phyloP scores from a whole-genome alignment of 1,140 invertebrate species.

The Drosophila serrata region DNA sequence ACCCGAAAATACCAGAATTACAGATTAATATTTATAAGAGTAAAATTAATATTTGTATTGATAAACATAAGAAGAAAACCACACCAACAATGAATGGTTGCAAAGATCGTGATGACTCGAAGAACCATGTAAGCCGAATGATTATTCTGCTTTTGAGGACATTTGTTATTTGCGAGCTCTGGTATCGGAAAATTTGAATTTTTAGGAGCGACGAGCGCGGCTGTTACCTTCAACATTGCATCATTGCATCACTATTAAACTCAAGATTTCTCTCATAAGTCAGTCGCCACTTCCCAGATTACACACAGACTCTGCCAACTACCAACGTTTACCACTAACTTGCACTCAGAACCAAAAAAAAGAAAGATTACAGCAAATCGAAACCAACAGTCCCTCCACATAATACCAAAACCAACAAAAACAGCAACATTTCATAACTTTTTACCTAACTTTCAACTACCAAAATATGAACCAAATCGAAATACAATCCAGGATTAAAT shows the following conservation, averaged over 20 bases:
- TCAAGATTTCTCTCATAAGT: slow-evolving; percentile 20
- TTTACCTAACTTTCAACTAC: slow-evolving; percentile 49
- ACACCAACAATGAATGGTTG: neutral
- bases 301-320: slow-evolving; percentile 32
- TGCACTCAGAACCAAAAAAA: slow-evolving; percentile 27
- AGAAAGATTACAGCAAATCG: slow-evolving; percentile 27
- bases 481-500: slow-evolving; percentile 88
- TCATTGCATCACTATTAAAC: slow-evolving; percentile 17
- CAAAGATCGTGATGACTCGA: neutral
- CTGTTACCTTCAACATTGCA: neutral
- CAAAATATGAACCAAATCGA: slow-evolving; percentile 77
- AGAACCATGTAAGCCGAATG: too few relatives aligned
- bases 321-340: slow-evolving; percentile 20
- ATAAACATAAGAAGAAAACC: neutral
- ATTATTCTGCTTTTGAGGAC: neutral
- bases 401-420: slow-evolving; percentile 37
- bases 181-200: neutral
- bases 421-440: slow-evolving; percentile 48
- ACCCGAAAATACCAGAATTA: neutral
- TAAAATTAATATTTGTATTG: neutral
- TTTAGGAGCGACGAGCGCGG: neutral
- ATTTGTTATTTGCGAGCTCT: slow-evolving; percentile 2
- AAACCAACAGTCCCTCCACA: slow-evolving; percentile 26
- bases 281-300: slow-evolving; percentile 19
- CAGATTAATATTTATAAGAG: neutral